Evolutionary conservation across 1,140 invertebrate species (phyloP), one percentile per base, ranked within the genome.

Genomic region (Odontomachus brunneus): DNA sequence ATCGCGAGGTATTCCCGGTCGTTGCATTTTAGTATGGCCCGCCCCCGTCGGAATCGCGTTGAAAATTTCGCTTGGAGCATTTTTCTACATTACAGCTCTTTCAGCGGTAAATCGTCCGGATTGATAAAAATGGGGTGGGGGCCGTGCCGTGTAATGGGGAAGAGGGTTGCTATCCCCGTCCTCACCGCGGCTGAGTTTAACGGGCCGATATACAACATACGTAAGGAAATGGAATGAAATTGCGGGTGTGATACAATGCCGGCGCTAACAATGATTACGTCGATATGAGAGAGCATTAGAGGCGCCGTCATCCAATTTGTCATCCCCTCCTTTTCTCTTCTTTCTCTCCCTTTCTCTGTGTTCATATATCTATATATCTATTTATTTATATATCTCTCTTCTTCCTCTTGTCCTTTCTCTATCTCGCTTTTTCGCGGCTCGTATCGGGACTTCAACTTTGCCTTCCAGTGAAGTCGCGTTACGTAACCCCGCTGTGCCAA

Each of bases 51-150:
- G 38, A 57, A 60, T 60, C 33, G 38, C 38, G 72, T 49, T 65
- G 55, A 62, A 55, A 75, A 72, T 62, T 74, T 81, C 33, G 62
- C 59, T 49, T 33, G 2, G 24, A 22, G 53, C 71, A 88, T 88
- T 88, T 88, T 83, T 88, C 87, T 38, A 74, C 69, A 83, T 88
- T 88, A 88, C 63, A 51, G 73, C 83, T 85, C 73, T 81, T 85
- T 88, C 69, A 57, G 63, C 44, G 29, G 87, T 85, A 88, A 88
- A 88, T 88, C 73, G 84, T 24, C 19, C 63, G 84, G 48, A 88
- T 88, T 88, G 87, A 88, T 88, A 88, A 88, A 88, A 88, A 88
- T 88, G 86, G 53, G 38, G 38, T 62, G 66, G 22, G 73, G 51
- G 72, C 33, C 9, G 26, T 26, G 62, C 69, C 44, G 3, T 44